Evolutionary conservation across 2,113 vertebrate species (phyloP), one percentile per base, ranked within the genome.

Genomic region (Argyrosomus japonicus): DNA sequence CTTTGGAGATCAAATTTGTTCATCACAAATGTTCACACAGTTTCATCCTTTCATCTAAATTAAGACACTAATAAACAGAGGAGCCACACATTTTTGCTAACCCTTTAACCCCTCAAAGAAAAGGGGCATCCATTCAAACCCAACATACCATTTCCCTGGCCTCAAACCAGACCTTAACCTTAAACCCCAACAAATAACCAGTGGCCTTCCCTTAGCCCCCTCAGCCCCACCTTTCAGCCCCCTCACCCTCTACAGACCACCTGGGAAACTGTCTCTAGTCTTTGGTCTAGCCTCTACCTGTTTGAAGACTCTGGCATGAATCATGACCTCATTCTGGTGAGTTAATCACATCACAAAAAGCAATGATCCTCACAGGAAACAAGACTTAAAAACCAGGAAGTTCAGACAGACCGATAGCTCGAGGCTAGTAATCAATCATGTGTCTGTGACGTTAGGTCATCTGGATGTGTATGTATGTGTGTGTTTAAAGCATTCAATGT

Each of bases 391-490:
- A 88, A 84, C 73, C 90, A 94, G 92, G 91, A 93, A 93, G 91
- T 92, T 85, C 79, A 88, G 81, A 88, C 56, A 87, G 60, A 82
- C 86, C 83, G 79, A 87, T 73, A 83, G 87, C 93, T 83, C 3
- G 5, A 79, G 89, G 92, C 87, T 40, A 43, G 88, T 92, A 90
- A 95, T 95, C 92, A 91, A 91, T 89, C 90, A 92, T 67, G 68
- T 75, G 81, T 86, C 83, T 77, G 70, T 77, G 70, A 58, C n/a
- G 29, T 68, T 72, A 76, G 91, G 88, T 87, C 54, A 80, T 79
- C 78, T 87, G 68, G 27, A n/a, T 77, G 68, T 84, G 69, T 65
- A 40, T 78, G 36, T 67, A 45, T 72, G 47, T 69, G 58, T 64
- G 73, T 77, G 50, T 67, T 80, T n/a, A 56, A 76, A 79, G 43